Evolutionary conservation across 2,888 invertebrate genomes (phyloP).

Genomic region (Apocheima hispidaria): DNA sequence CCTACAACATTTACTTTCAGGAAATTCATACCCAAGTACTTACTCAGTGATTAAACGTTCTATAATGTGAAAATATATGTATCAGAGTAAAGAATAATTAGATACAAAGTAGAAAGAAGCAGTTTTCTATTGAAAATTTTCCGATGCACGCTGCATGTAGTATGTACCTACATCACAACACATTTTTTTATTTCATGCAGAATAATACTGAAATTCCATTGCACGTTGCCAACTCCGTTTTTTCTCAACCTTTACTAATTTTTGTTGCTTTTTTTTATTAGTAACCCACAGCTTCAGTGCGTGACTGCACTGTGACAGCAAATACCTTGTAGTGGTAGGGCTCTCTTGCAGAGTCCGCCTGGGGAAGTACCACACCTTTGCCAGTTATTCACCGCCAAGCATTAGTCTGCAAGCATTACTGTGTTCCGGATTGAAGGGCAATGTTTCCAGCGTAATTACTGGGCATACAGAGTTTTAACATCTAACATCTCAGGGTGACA

Average conservation of each 20-base stretch:
- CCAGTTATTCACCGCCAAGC: too few relatives aligned
- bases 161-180: constrained; percentile 2
- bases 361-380: too few relatives aligned
- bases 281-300: neutral
- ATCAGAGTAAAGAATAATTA: neutral
- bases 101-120: neutral
- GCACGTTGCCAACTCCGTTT: constrained; percentile 15
- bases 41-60: too few relatives aligned
- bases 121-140: neutral
- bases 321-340: too few relatives aligned
- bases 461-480: too few relatives aligned
- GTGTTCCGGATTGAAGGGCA: too few relatives aligned
- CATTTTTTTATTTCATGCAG: constrained; percentile 10
- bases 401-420: too few relatives aligned
- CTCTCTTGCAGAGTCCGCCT: too few relatives aligned
- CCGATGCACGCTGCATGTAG: constrained; percentile 11
- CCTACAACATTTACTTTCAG: too few relatives aligned
- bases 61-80: neutral
- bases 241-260: constrained; percentile 1
- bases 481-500: too few relatives aligned
- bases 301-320: neutral
- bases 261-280: constrained; percentile 6
- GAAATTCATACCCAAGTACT: too few relatives aligned
- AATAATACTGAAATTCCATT: constrained; percentile 7
- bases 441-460: too few relatives aligned